Conservation (phyloP, 2,113 vertebrate species). For the Bolborhynchus lineola region DNA sequence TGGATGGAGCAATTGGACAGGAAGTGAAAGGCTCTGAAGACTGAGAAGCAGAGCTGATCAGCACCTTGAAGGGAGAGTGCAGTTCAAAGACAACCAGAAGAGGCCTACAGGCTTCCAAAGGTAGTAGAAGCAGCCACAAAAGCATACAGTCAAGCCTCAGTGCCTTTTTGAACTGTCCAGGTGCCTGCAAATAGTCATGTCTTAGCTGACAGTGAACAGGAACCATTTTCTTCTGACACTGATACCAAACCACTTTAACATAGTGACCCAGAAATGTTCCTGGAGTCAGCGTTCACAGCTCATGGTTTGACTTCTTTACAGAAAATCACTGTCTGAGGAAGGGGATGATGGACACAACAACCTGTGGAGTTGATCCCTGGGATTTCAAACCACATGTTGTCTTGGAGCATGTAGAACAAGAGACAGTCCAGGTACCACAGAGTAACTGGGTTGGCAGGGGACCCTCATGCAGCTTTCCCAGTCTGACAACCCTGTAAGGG, state of each 20-base stretch:
- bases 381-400: background rate
- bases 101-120: background rate
- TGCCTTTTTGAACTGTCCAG: background rate
- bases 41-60: background rate
- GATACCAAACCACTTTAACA: background rate
- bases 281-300: background rate
- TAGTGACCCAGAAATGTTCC: background rate
- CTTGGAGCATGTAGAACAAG: background rate
- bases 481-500: background rate
- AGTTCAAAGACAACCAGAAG: background rate
- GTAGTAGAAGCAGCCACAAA: background rate
- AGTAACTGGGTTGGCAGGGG: rapidly evolving
- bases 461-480: background rate
- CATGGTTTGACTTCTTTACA: background rate
- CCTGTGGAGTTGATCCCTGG: background rate
- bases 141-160: background rate
- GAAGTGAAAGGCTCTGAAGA: background rate
- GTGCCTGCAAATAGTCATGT: background rate
- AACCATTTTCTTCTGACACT: background rate
- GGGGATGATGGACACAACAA: rapidly evolving
- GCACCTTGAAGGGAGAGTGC: rapidly evolving
- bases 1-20: background rate
- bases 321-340: background rate
- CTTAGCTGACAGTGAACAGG: background rate
- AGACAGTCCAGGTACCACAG: background rate